Base-by-base conservation (phyloP, 2,797 vertebrate species). In the Artibeus jamaicensis region DNA sequence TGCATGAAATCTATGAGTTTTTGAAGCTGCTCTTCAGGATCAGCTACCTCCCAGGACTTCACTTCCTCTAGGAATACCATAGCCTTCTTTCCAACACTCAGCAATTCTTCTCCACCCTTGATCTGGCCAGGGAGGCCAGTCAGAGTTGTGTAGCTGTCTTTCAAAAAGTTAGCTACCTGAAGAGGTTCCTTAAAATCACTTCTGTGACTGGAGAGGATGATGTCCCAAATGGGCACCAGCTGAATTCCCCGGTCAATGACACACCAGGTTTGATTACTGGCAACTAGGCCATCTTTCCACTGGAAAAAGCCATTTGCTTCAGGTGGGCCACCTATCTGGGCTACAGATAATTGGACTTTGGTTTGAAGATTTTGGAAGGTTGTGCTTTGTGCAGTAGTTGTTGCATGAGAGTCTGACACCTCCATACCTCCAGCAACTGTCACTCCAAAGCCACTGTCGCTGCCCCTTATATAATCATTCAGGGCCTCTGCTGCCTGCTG, bases 191-290 rank as follows among this genome's bases (percentile, higher is more conserved):
- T 73, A 94, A 99, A 98, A 71, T 98, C 94, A 0, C 1, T 14
- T n/a, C 29, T 92, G 92, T 98, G 98, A 4, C 65, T 97, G 37
- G 4, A 74, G n/a, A 94, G 79, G 77, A 98, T 97, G 37, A 98
- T 50, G 0, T 98, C 97, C 98, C 98, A 98, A 46, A 98, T 96
- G 0, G 98, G 98, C n/a, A 98, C 87, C 44, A 98, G 85, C 6
- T 96, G 50, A 50, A 91, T 74, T 10, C 98, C 97, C 7, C 96
- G 87, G 92, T 99, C 98, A 0, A 98, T 98, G 29, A 99, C 91
- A 29, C 34, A 91, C 98, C 98, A 98, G 7, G 96, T 98, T 50
- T 94, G 83, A 86, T 98, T 98, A 68, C 44, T 97, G 18, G 78
- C 86, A 14, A 95, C 0, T 0, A 99, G 97, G 1, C 98, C 97